Evolutionary conservation across 1,140 invertebrate genomes (phyloP), one percentile per base, ranked within the genome.

Genomic region (Drosophila grimshawi): DNA sequence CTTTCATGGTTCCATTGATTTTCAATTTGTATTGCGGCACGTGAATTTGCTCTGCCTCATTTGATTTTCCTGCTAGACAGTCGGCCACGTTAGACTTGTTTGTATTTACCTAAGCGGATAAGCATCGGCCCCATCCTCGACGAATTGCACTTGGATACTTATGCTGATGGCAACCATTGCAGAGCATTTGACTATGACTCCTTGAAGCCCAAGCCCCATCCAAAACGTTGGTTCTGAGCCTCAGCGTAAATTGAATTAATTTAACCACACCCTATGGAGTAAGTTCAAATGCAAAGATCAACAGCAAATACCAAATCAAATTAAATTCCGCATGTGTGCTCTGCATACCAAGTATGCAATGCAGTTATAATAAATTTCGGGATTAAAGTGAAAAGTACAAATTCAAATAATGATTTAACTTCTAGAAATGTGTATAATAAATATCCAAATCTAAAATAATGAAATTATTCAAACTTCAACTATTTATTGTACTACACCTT

Each of bases 31-130:
- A 77, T 56, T 75, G 64, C 80, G 76, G 82, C 72, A 86, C 83
- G 83, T 88, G 83, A 88, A 86, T 76, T 82, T 86, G 68, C 88
- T 83, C 76, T 66, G 67, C 82, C 83, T 88, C 79, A 88, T 82
- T 88, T 86, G 74, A 45, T 57, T 52, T 39, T 53, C 49, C 45
- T 46, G 37, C 39, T 29, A 39, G 6, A 7, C n/a, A 35, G 35
- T 2, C 8, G 37, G 35, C 48, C 52, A 35, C 10, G 52, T 51
- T 11, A 19, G 55, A 41, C n/a, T 49, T 55, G 52, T 49, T 51
- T 55, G 57, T 76, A 81, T 80, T 86, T 86, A 72, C 66, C 83
- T 88, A 83, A 86, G 80, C 76, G 83, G 65, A 71, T 80, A 81
- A 86, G 66, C 81, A 86, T 57, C 56, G 60, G 27, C 35, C n/a